Evolutionary conservation across 1,140 invertebrate species (phyloP).

Genomic region (Neodiprion pinetum): DNA sequence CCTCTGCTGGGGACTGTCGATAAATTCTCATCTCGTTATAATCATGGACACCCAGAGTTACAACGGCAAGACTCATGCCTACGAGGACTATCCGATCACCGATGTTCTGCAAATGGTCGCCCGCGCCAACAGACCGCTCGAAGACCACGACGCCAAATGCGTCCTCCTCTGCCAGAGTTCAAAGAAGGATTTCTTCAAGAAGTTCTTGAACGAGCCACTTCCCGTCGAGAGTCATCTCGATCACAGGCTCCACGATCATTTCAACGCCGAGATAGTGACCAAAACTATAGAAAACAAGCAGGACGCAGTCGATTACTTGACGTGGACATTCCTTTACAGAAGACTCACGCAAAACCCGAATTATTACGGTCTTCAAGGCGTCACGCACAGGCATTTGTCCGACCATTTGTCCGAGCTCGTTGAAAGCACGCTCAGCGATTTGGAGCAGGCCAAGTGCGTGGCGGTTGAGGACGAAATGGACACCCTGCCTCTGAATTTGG

Average conservation of each 20-base stretch:
- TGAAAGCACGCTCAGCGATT: conserved; percentile 92
- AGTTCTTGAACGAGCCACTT: conserved; percentile 96
- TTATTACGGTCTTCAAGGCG: conserved; percentile 98
- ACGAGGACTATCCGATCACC: conserved; percentile 98
- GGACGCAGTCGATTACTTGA: conserved; percentile 98
- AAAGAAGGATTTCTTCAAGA: conserved; percentile 99
- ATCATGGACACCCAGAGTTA: conserved; percentile 98
- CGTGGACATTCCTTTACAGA: conserved; percentile 98
- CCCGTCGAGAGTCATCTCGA: conserved; percentile 98
- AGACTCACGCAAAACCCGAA: conserved; percentile 99
- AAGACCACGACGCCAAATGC: conserved; percentile 95
- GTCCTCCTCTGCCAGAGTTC: conserved; percentile 97
- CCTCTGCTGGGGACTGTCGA: conserved; percentile 91
- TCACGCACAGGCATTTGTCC: conserved; percentile 95
- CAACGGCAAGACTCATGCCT: conserved; percentile 91
- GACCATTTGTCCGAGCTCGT: conserved; percentile 99
- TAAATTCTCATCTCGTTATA: conserved; percentile 90
- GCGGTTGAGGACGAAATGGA: conserved; percentile 99
- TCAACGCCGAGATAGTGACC: conserved; percentile 99
- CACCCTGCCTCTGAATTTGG: conserved; percentile 93
- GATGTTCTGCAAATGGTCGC: conserved; percentile 99
- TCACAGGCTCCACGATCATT: conserved; percentile 97
- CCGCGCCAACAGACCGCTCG: conserved; percentile 84
- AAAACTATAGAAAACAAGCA: conserved; percentile 99
- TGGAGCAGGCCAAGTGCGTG: conserved; percentile 98